Conservation (phyloP, 2,797 vertebrate species). For the Poecilia wingei region DNA sequence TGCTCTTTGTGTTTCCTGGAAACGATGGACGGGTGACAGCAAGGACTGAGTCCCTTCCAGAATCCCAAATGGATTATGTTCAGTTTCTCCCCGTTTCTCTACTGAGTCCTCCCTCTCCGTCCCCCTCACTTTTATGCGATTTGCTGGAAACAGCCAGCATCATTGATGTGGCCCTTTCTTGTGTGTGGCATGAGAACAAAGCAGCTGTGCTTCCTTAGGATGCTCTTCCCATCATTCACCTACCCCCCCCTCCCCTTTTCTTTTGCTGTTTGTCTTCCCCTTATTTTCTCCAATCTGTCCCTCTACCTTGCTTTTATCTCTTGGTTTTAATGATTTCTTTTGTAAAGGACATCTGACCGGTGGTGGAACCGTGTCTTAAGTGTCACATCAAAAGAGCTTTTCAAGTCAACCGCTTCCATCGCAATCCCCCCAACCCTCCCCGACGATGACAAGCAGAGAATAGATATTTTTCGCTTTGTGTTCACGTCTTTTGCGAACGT, state of each 20-base stretch:
- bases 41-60: constrained; percentile 72
- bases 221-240: constrained; percentile 40
- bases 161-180: constrained; percentile 72
- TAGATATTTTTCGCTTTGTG: constrained; percentile 31
- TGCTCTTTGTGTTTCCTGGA: constrained; percentile 83
- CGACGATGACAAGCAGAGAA: constrained; percentile 17
- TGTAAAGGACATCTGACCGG: constrained; percentile 50
- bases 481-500: constrained; percentile 29
- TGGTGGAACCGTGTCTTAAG: constrained; percentile 34
- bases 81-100: constrained; percentile 52
- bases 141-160: constrained; percentile 62
- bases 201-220: constrained; percentile 52
- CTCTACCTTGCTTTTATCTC: constrained; percentile 60
- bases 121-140: constrained; percentile 42
- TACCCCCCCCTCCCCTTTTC: constrained; percentile 33
- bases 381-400: constrained; percentile 53
- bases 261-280: background rate
- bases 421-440: background rate
- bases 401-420: constrained; percentile 41
- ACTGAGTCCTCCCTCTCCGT: background rate
- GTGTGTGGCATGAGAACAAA: constrained; percentile 73
- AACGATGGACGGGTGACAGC: constrained; percentile 77
- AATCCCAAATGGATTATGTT: constrained; percentile 75
- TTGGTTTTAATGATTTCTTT: constrained; percentile 64
- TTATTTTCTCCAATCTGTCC: constrained; percentile 28